Conservation (phyloP, 2,888 invertebrate genomes). For the Calliopum simillimum region DNA sequence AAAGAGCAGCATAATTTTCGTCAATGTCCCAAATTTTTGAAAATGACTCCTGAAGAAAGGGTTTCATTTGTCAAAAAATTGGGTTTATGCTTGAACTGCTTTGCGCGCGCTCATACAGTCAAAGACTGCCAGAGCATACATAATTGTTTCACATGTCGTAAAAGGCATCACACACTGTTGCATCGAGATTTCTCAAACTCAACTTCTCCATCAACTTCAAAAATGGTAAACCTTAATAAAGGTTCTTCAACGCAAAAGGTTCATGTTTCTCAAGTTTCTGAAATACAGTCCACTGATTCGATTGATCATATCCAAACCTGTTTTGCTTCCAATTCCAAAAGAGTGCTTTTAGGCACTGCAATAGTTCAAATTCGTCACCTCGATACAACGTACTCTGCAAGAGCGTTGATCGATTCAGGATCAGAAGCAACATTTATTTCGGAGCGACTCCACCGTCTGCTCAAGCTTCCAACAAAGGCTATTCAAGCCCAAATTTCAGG, state of each 20-base stretch:
- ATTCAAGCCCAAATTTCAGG: slow-evolving; percentile 30
- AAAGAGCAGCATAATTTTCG: slow-evolving; percentile 35
- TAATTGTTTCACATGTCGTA: slow-evolving; percentile 23
- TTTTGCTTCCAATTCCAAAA: slow-evolving; percentile 4
- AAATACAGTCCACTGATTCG: slow-evolving; percentile 22
- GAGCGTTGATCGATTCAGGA: slow-evolving; percentile 38
- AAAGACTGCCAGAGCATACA: slow-evolving; percentile 13
- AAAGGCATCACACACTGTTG: slow-evolving; percentile 27
- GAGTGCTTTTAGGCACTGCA: slow-evolving; percentile 35
- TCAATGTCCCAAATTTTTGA: slow-evolving; percentile 33
- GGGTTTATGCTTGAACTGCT: slow-evolving; percentile 17
- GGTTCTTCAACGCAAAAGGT: not conserved
- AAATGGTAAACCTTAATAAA: too few species aligned
- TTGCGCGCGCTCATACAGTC: slow-evolving; percentile 6
- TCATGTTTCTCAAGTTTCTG: not conserved
- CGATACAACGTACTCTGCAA: slow-evolving; percentile 1
- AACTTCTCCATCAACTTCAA: not conserved
- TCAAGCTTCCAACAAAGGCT: slow-evolving; percentile 30
- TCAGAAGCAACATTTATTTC: slow-evolving; percentile 41
- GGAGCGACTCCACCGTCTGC: slow-evolving; percentile 6
- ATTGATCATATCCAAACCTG: not conserved
- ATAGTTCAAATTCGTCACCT: slow-evolving; percentile 18
- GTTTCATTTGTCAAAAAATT: slow-evolving; percentile 1
- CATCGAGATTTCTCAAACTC: not conserved
- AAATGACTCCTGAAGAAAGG: slow-evolving; percentile 20